Evolutionary conservation across 2,113 vertebrate species (phyloP).

Genomic region (Merops nubicus): DNA sequence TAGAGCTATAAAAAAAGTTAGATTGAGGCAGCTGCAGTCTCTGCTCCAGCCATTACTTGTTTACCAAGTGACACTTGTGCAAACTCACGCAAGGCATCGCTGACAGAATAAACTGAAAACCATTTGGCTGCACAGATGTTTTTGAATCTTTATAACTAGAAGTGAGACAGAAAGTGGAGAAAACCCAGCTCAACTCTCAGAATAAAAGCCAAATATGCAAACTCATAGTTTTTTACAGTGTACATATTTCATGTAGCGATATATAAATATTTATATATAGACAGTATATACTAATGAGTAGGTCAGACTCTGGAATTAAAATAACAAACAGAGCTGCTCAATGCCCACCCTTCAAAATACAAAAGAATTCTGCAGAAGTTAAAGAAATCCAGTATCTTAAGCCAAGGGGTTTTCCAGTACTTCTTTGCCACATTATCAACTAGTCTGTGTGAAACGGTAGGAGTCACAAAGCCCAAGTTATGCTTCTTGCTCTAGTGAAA

Average conservation of each 20-base stretch:
- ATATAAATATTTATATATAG: no score
- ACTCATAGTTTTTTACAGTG: background rate
- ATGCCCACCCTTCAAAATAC: background rate
- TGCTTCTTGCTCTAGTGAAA: background rate
- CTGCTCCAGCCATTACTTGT: background rate
- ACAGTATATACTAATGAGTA: background rate
- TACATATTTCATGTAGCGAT: no score
- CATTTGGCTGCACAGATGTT: background rate
- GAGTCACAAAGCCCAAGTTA: fast-evolving
- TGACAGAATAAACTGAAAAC: background rate
- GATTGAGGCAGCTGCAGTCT: background rate
- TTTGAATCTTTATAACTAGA: background rate
- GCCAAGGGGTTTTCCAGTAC: background rate
- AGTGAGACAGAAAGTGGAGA: background rate
- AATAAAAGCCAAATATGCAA: background rate
- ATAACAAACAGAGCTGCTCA: background rate
- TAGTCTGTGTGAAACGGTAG: fast-evolving
- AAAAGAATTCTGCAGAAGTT: background rate
- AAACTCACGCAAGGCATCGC: background rate
- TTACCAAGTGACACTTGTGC: background rate
- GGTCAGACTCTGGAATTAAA: background rate
- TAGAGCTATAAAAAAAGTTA: background rate
- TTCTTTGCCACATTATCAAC: background rate
- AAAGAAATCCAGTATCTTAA: background rate
- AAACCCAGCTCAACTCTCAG: background rate